Evolutionary conservation across 2,113 vertebrate genomes (phyloP), one percentile per base, ranked within the genome.

Genomic region (Zosterops hypoxanthus): DNA sequence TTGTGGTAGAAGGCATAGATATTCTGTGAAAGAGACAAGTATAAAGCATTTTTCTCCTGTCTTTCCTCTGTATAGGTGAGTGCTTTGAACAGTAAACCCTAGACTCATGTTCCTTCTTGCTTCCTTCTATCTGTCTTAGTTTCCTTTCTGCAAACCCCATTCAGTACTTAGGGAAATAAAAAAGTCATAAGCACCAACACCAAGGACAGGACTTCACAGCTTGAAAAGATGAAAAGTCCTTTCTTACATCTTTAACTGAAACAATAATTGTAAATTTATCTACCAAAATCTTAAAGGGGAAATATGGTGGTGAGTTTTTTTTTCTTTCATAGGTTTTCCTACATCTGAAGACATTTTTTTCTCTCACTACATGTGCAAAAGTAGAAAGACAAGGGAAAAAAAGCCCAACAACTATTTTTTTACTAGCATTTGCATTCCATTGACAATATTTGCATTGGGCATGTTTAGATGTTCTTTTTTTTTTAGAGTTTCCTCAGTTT

Each of bases 381-480:
- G 42, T 65, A 93, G 75, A 91, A 95, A 52, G 39, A 66, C 36
- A 52, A 81, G 88, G n/a, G 22, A 5, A n/a, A 88, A 86, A 82
- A 79, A 53, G 2, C 36, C 46, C 61, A 83, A 18, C 29, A 52
- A 18, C 55, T 92, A 65, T 75, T 93, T 96, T 91, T 52, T 90
- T 70, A 11, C 34, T 66, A 50, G 68, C 28, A 23, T 71, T 90
- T 88, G 41, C 68, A 91, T 93, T 92, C 88, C 76, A 73, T 41
- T 88, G 63, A 66, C 68, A 93, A 33, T 86, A 83, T 92, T 93
- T 96, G 71, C 68, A 69, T 29, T 88, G 93, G 85, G 64, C 76
- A 81, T 71, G 76, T 90, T 93, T 88, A 90, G 79, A 92, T 90
- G 28, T 44, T 44, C 71, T 70, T 88, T 86, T 60, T 86, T 86